Base-by-base conservation (phyloP, 2,888 invertebrate species). In the Pycnomerus fuliginosus region DNA sequence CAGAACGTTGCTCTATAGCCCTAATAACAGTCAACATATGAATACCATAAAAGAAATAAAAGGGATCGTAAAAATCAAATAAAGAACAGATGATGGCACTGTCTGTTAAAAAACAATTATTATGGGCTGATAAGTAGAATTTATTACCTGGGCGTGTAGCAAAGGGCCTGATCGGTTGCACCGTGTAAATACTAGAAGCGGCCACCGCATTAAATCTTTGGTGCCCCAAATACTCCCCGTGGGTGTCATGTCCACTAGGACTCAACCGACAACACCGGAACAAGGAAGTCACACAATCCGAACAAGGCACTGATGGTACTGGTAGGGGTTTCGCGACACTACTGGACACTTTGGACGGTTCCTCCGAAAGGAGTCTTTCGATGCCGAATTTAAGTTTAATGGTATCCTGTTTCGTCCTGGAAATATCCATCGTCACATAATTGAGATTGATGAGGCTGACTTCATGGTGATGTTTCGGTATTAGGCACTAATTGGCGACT, bases 331-430 rank as follows among this genome's bases (percentile, higher is more conserved):
- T 67, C 10, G 62, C 50, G 16, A 62, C 39, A 13, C 38, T 41
- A 27, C 27, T 33, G n/a, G 17, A 31, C 12, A 17, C 22, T 22
- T 37, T 49, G 48, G 39, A 42, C 23, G 35, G 42, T 7, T 37
- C 28, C 28, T 40, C 36, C 2, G 48, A 17, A 40, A 86, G 66
- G 53, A 86, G 80, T 61, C 83, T 76, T 60, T 86, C 85, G 49
- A 86, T 81, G 59, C 86, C 84, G 63, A 86, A 86, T 74, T 84
- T 85, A 51, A 83, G 67, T 57, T 78, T 76, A 52, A 62, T 70
- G 54, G 70, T 55, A 51, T 67, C 48, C 31, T 47, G 58, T 66
- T 39, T 41, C 2, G 42, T 49, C 33, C 36, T 40, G 17, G 55
- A 48, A 36, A 44, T 43, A 11, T 50, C 47, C 43, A 52, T 58